phyloP scores from a whole-genome alignment of 2,888 invertebrate genomes.

The Drosophila mercatorum region DNA sequence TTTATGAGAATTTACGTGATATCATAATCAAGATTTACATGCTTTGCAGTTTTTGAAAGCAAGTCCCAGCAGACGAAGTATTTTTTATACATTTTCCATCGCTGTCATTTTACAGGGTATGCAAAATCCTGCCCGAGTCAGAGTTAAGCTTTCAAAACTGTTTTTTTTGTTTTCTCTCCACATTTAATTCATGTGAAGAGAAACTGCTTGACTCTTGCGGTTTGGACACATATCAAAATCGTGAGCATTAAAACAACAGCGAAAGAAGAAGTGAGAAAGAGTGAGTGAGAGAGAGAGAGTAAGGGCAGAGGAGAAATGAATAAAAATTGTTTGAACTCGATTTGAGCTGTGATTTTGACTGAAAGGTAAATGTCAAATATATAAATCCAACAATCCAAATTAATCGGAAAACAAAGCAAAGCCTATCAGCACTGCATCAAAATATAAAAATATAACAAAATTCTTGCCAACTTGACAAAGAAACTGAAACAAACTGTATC shows the following conservation, averaged over 20 bases:
- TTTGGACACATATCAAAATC: constrained; percentile 33
- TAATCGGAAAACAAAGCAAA: background rate
- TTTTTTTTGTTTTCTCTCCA: constrained; percentile 12
- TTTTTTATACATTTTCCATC: too few relatives aligned
- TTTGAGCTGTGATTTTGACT: background rate
- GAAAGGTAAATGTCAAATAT: background rate
- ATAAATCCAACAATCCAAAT: background rate
- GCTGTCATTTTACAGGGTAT: background rate
- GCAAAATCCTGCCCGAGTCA: background rate
- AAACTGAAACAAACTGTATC: constrained; percentile 5
- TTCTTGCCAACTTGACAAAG: background rate
- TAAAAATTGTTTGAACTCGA: background rate
- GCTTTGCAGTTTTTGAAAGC: background rate
- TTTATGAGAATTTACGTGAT: background rate
- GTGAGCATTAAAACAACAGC: constrained; percentile 7
- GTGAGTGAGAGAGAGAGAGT: background rate
- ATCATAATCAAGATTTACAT: constrained; percentile 1
- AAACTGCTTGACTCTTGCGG: constrained; percentile 36
- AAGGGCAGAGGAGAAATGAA: background rate
- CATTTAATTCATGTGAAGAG: constrained; percentile 64
- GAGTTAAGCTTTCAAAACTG: too few relatives aligned
- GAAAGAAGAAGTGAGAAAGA: background rate
- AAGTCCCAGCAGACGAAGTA: background rate
- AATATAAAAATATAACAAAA: background rate
- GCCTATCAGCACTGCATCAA: background rate